Percentiles rank a stretch among this genome's conserved stretches.
These are phyloP conservation scores for Lasaia peninsularis DNA, from an alignment of 1,140 invertebrate genomes.

Conservation along the genomic window DNA sequence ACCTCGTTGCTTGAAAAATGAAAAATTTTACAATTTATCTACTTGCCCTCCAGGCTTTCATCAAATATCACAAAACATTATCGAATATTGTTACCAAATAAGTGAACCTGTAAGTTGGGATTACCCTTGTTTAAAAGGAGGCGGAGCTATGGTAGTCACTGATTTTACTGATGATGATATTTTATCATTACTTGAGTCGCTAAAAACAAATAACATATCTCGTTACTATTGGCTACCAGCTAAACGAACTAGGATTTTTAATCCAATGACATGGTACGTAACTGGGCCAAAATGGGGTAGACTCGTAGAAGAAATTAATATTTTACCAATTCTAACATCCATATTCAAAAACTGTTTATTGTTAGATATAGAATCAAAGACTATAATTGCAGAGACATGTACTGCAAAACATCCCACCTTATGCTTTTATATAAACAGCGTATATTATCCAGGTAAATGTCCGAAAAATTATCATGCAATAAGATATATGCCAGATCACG, in stretches of 20 bases:
- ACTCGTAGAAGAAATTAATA: conserved; percentile 29
- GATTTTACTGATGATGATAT: conserved; percentile 42
- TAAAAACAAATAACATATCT: conserved; percentile 36
- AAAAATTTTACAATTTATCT: conserved; percentile 37
- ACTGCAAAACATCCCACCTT: conserved; percentile 40
- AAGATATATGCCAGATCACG: conserved; percentile 46
- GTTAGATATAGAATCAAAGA: conserved; percentile 37
- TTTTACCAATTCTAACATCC: conserved; percentile 29
- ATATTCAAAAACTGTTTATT: conserved; percentile 49
- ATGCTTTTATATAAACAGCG: conserved; percentile 55
- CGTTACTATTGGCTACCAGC: conserved; percentile 58
- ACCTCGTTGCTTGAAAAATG: conserved; percentile 38
- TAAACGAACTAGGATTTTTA: conserved; percentile 41
- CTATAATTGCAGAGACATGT: conserved; percentile 44
- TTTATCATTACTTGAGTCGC: conserved; percentile 36
- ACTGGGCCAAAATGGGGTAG: conserved; percentile 59
- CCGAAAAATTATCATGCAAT: conserved; percentile 51
- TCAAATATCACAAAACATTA: conserved; percentile 43
- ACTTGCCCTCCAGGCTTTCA: conserved; percentile 49
- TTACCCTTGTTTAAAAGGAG: conserved; percentile 52
- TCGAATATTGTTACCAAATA: conserved; percentile 52
- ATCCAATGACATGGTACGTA: conserved; percentile 48
- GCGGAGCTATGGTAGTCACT: conserved; percentile 50
- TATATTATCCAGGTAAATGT: conserved; percentile 48
- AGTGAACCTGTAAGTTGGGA: conserved; percentile 39